These are phyloP conservation scores for Timema cristinae DNA, from an alignment of 2,888 invertebrate genomes.

Conservation along the genomic window DNA sequence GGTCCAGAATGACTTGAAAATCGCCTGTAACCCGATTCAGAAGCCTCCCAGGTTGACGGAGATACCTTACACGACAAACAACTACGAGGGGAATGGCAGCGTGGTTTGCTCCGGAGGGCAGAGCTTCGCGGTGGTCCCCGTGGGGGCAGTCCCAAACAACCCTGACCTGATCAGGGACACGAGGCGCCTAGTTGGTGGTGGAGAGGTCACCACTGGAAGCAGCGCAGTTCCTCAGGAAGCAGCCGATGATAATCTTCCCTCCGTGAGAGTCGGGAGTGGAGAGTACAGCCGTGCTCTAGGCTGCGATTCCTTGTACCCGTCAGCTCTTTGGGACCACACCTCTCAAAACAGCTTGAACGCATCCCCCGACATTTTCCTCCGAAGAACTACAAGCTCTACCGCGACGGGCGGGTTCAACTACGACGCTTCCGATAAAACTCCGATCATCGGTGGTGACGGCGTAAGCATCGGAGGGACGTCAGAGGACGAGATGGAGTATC, in stretches of 20 bases:
- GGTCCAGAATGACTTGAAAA: slow-evolving; percentile 46
- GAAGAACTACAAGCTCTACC: slow-evolving; percentile 51
- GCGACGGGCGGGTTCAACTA: slow-evolving; percentile 50
- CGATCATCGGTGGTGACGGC: slow-evolving; percentile 59
- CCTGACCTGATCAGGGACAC: slow-evolving; percentile 85
- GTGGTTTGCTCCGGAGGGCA: slow-evolving; percentile 30
- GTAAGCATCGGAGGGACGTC: slow-evolving; percentile 40
- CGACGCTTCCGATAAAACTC: slow-evolving; percentile 65
- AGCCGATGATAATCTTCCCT: background rate
- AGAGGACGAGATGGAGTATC: slow-evolving; percentile 52
- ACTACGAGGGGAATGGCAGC: slow-evolving; percentile 65
- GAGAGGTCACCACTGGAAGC: slow-evolving; percentile 41
- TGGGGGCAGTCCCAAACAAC: slow-evolving; percentile 67
- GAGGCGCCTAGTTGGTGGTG: slow-evolving; percentile 58
- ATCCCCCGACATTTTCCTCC: slow-evolving; percentile 43
- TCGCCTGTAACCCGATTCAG: slow-evolving; percentile 60
- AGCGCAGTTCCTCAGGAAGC: background rate
- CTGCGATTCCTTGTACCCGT: slow-evolving; percentile 53
- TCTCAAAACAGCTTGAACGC: slow-evolving; percentile 24
- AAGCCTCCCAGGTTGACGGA: slow-evolving; percentile 68
- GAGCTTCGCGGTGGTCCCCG: slow-evolving; percentile 16
- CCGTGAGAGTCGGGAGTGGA: slow-evolving; percentile 31
- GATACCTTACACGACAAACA: slow-evolving; percentile 63
- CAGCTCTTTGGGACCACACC: slow-evolving; percentile 67
- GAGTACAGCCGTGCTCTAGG: slow-evolving; percentile 68